These are phyloP conservation scores for Caenorhabditis sp. DNA, from an alignment of 2,888 invertebrate species.

Conservation along the genomic window DNA sequence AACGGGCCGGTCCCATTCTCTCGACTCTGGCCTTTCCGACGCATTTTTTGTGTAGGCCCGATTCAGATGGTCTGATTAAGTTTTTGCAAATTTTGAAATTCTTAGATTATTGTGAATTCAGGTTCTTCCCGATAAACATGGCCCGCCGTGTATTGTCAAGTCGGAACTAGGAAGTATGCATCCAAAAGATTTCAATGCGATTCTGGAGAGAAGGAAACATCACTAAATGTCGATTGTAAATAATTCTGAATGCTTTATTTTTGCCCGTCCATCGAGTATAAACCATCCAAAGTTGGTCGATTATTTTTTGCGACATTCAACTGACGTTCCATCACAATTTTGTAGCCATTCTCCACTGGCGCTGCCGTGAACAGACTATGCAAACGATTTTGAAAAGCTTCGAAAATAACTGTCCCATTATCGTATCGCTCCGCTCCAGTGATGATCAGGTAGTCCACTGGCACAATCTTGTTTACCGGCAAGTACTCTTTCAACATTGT, in stretches of 20 bases:
- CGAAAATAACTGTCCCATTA: neutral
- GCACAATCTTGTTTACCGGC: neutral
- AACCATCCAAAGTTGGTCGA: neutral
- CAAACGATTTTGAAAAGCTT: neutral
- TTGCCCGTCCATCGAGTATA: neutral
- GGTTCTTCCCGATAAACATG: constrained; percentile 14
- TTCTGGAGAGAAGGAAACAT: no score
- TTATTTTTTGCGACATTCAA: no score
- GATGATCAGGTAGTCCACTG: neutral
- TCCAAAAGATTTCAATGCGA: constrained; percentile 14
- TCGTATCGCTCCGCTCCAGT: neutral
- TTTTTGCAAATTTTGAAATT: no score
- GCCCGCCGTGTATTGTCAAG: constrained; percentile 30
- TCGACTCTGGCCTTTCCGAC: no score
- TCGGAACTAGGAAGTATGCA: constrained; percentile 17
- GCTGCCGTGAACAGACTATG: neutral
- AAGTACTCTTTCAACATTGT: neutral
- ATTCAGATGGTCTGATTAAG: no score
- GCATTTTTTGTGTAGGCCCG: no score
- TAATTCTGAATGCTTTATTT: no score
- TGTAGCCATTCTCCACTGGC: neutral
- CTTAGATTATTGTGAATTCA: no score
- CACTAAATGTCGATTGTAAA: no score
- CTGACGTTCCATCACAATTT: neutral
- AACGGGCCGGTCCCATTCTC: no score